A percentile compares a stretch with the other conserved stretches of the same genome.
Evolutionary conservation across 2,888 invertebrate species (phyloP).

Genomic region (Leucozona laternaria): DNA sequence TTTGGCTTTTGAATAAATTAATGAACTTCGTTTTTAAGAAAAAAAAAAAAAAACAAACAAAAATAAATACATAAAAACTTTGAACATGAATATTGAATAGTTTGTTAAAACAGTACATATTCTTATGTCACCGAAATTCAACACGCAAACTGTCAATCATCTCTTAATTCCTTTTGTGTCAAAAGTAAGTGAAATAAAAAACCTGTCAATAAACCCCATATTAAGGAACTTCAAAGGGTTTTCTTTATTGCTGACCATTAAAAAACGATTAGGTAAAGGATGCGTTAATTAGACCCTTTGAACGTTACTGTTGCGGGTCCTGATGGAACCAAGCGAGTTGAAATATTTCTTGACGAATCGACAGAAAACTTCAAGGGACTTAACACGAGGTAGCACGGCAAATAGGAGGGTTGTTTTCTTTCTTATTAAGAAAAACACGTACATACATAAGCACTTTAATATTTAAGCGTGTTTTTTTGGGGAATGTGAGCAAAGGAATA

Average conservation of each 20-base stretch:
- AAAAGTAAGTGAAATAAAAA: background rate
- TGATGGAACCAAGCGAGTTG: background rate
- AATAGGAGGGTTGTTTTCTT: background rate
- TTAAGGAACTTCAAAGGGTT: constrained; percentile 8
- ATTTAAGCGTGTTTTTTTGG: constrained; percentile 14
- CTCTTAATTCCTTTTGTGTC: background rate
- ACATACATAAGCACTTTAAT: constrained; percentile 45
- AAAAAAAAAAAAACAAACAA: background rate
- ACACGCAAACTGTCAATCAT: constrained; percentile 65
- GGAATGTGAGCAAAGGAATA: background rate
- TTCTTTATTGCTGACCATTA: constrained; percentile 51
- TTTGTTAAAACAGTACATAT: constrained; percentile 32
- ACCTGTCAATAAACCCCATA: constrained; percentile 11
- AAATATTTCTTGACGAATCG: background rate
- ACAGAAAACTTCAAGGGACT: background rate
- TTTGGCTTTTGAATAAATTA: constrained; percentile 54
- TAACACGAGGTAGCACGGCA: background rate
- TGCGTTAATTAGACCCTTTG: constrained; percentile 62
- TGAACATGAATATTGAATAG: constrained; percentile 14
- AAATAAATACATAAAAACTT: background rate
- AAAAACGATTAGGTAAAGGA: constrained; percentile 68
- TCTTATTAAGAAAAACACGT: constrained; percentile 23
- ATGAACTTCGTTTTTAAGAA: constrained; percentile 6
- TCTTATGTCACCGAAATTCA: background rate
- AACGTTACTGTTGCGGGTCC: background rate